Conservation (phyloP, 1,140 invertebrate genomes). For the Pseudoatta argentina region DNA sequence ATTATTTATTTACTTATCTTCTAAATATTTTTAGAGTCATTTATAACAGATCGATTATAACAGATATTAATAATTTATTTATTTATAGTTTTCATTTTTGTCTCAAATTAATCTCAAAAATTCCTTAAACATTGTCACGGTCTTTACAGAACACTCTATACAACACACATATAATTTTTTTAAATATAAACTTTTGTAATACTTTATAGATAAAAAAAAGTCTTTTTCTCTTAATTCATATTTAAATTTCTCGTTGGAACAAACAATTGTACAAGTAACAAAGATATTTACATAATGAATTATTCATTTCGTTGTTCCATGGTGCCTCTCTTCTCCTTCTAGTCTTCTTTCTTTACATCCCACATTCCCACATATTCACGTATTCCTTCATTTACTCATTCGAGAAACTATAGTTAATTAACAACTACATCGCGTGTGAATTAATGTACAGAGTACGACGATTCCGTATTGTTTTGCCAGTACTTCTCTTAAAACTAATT, state of each 20-base stretch:
- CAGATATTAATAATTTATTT: too few species aligned
- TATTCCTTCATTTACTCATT: neutral
- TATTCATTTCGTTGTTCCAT: conserved; percentile 2
- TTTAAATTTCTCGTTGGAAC: neutral
- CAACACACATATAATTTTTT: neutral
- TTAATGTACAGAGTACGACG: neutral
- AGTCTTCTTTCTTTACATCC: neutral
- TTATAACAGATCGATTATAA: neutral
- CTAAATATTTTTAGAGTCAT: neutral
- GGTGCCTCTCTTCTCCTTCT: neutral
- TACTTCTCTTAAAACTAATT: conserved; percentile 18
- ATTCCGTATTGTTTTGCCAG: neutral
- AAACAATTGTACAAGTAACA: neutral
- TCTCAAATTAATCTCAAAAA: neutral
- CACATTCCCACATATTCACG: neutral
- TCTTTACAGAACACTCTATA: neutral
- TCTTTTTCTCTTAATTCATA: neutral
- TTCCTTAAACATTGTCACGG: neutral
- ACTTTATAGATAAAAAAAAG: neutral
- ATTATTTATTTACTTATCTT: neutral
- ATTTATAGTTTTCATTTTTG: neutral
- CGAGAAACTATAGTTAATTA: neutral
- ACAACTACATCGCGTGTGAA: neutral
- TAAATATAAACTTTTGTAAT: neutral
- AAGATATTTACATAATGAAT: conserved; percentile 15